phyloP scores from a whole-genome alignment of 2,888 invertebrate species.

The Drosophila merina region DNA sequence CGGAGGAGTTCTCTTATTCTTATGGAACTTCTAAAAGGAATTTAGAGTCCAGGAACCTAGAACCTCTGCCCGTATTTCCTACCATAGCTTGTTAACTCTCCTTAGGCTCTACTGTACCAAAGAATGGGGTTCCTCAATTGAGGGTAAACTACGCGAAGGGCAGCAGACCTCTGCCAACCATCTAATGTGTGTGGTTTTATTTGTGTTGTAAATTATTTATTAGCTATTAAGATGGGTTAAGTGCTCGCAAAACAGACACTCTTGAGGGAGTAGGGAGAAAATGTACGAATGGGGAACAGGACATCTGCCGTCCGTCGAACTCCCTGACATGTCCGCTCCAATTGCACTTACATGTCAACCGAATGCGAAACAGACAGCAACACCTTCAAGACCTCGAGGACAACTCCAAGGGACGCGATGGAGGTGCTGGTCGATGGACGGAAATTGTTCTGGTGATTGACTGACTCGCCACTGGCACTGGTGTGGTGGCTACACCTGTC shows the following conservation, averaged over 20 bases:
- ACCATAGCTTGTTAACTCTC: too few relatives aligned
- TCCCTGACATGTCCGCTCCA: slow-evolving; percentile 4
- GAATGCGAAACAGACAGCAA: slow-evolving; percentile 6
- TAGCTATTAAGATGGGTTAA: slow-evolving; percentile 54
- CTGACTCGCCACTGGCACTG: slow-evolving; percentile 4
- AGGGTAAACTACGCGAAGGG: neutral
- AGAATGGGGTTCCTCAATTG: neutral
- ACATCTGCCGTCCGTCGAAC: slow-evolving; percentile 18
- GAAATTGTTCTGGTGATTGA: slow-evolving; percentile 32
- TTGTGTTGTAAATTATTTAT: slow-evolving; percentile 58
- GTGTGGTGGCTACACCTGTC: slow-evolving; percentile 8
- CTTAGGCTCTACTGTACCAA: neutral
- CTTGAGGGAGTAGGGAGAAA: neutral
- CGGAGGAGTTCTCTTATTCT: too few relatives aligned
- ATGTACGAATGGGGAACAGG: slow-evolving; percentile 6
- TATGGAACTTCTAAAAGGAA: too few relatives aligned
- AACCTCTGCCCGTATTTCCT: too few relatives aligned
- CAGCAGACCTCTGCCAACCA: slow-evolving; percentile 17
- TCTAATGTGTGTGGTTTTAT: slow-evolving; percentile 22
- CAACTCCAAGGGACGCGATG: too few relatives aligned
- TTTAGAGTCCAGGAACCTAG: too few relatives aligned
- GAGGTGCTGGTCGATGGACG: neutral
- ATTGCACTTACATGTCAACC: slow-evolving; percentile 21
- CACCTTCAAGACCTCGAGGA: slow-evolving; percentile 14
- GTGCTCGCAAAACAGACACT: slow-evolving; percentile 18